Base-by-base conservation (phyloP, 1,140 invertebrate genomes). In the Drosophila watanabei region DNA sequence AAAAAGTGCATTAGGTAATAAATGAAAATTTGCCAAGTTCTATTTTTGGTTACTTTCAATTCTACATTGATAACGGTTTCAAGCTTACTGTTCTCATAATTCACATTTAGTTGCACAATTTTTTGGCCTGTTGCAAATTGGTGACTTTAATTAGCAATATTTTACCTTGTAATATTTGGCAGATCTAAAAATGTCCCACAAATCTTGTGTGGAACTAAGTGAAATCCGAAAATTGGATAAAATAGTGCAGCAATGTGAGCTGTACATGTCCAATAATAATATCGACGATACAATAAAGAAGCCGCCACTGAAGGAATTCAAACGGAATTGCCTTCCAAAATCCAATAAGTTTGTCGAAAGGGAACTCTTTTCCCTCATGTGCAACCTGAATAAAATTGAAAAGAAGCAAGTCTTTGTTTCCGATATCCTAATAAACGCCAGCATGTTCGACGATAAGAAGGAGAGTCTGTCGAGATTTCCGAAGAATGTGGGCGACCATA, bases 161-260 rank as follows among this genome's bases (percentile, higher is more conserved):
- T 72, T 72, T 60, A 16, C 16, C 10, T 48, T 37, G 5, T 11
- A n/a, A 35, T 43, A 43, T 28, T 66, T 82, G 68, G 11, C 78
- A 80, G 78, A 49, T 20, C 43, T 32, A 13, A 85, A 69, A 49
- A 85, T 88, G 82, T 85, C 84, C 43, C 76, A 87, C 66, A 92
- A 86, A 62, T 89, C 87, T 18, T 89, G 80, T 52, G 83, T 92
- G 56, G 90, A 92, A 57, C 45, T 92, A 18, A 83, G 79, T 39
- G 90, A 92, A 72, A 91, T 92, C 39, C 79, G 90, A 37, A 92
- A 91, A 73, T 60, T 91, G 52, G 87, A 92, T 66, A 88, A 80
- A 66, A 80, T 92, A 58, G 75, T 92, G 33, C 80, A 76, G 58
- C 90, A 92, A 70, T 92, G 90, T 56, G 87, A 92, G 45, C 70